Base-by-base conservation (phyloP, 2,888 invertebrate genomes). In the Noctua fimbriata region DNA sequence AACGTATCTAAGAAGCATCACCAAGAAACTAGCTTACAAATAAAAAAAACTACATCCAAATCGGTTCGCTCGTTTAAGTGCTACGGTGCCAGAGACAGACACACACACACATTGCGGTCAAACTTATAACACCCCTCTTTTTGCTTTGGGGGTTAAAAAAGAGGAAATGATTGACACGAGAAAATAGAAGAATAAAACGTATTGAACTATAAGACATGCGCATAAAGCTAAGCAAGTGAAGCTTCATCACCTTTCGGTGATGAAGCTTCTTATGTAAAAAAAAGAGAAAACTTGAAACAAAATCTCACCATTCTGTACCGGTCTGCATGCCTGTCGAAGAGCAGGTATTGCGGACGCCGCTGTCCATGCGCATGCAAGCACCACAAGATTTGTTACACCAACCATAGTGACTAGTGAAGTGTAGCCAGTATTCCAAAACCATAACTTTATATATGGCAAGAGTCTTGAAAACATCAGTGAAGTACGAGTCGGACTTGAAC, bases 381-480 rank as follows among this genome's bases (percentile, higher is more conserved):
- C 52, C 65, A 84, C 14, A 32, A 81, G 36, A 81, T 36, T 32
- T 32, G 69, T 58, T 12, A 81, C 71, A 21, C n/a, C 28, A 3
- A 36, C 44, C 84, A 84, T 84, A 74, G 24, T 72, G 63, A 52
- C 28, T 24, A 60, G 2, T 24, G 24, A 36, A 52, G n/a, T 84
- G 44, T 81, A 58, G 16, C 16, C 2, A 71, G 69, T 6, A 44
- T 24, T 16, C 4, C 21, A 16, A 16, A 65, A 24, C 24, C 9
- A 3, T 32, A 58, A 14, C 12, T 77, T 60, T 81, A 67, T 81
- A 81, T 52, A 70, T 1, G 16, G 36, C 28, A 44, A 28, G 6
- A 55, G 52, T 10, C 58, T 44, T 24, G 14, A 16, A 41, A 60
- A n/a, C 9, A 44, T 1, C 67, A 16, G 67, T 28, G 4, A 67